phyloP scores from a whole-genome alignment of 2,113 vertebrate species.

The Perca flavescens region DNA sequence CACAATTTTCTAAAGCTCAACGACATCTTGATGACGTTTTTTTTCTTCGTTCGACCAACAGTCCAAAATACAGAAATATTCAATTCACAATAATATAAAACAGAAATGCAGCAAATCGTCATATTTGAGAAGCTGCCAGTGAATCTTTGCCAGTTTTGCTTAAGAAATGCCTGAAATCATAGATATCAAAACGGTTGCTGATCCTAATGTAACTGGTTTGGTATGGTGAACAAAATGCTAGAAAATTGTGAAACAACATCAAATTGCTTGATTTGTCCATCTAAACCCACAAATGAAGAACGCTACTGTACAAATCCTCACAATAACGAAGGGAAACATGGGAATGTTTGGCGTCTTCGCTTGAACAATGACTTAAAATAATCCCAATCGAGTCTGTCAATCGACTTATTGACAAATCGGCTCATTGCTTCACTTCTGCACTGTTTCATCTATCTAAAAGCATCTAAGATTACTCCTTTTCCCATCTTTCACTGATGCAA shows the following conservation, averaged over 20 bases:
- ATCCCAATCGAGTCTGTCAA: neutral
- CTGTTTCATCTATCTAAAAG: conserved; percentile 29
- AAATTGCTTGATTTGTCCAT: neutral
- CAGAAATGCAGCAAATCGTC: neutral
- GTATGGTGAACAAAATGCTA: neutral
- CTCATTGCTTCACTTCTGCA: neutral
- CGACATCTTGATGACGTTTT: neutral
- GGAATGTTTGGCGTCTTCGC: neutral
- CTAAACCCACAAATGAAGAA: neutral
- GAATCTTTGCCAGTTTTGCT: neutral
- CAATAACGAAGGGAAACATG: neutral
- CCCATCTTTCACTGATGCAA: conserved; percentile 35
- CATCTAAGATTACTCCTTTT: conserved; percentile 16
- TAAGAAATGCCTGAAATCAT: neutral
- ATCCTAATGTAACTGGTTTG: neutral
- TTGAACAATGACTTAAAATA: neutral
- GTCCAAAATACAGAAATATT: neutral
- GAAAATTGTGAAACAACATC: neutral
- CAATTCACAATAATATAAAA: neutral
- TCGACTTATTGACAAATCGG: neutral
- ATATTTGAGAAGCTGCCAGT: neutral
- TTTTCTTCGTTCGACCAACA: neutral
- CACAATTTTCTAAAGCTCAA: neutral
- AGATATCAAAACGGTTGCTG: neutral
- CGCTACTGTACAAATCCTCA: neutral